Conservation (phyloP, 2,888 invertebrate genomes). For the Brachyopa scutellaris region DNA sequence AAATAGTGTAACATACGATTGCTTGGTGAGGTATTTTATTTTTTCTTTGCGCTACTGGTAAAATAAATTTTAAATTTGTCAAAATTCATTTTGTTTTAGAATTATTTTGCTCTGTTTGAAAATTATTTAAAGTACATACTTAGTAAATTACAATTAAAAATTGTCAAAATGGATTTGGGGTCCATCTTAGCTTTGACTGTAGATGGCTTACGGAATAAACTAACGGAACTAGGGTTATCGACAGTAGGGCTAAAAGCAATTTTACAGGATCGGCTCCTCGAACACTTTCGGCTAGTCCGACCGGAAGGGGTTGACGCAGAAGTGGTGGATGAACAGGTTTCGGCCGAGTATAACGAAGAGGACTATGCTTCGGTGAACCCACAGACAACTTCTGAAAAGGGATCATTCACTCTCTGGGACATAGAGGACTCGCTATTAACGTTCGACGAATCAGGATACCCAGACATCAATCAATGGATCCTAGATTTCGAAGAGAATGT, state of each 20-base stretch:
- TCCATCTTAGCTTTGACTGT: not conserved
- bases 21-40: too few species aligned
- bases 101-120: too few species aligned
- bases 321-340: not conserved
- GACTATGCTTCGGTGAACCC: too few species aligned
- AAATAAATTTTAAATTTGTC: too few species aligned
- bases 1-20: too few species aligned
- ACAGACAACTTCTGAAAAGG: not conserved
- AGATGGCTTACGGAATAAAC: not conserved
- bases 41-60: too few species aligned
- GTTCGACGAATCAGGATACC: not conserved
- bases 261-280: not conserved
- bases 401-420: slow-evolving; percentile 36
- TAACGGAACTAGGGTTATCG: not conserved
- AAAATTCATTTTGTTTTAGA: too few species aligned
- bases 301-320: not conserved
- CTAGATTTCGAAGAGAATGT: too few species aligned
- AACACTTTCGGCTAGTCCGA: not conserved
- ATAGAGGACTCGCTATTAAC: slow-evolving; percentile 50
- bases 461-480: not conserved
- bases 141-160: not conserved
- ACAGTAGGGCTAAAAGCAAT: not conserved
- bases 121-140: not conserved
- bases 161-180: not conserved
- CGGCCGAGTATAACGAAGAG: not conserved